Base-by-base conservation (phyloP, 2,113 vertebrate species). In the Candoia aspera region DNA sequence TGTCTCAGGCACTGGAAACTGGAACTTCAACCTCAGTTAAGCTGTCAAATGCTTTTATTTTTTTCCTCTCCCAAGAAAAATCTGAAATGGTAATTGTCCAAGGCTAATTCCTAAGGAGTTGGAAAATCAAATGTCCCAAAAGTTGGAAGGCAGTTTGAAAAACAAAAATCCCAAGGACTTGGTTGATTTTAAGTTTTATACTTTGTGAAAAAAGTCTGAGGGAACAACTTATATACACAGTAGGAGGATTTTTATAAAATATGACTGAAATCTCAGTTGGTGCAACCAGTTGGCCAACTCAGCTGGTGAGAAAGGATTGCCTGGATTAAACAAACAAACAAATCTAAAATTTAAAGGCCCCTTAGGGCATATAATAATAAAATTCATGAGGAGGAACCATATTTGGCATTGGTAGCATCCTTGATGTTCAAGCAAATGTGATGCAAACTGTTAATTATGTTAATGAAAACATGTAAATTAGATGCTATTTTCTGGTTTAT, bases 391-490 rank as follows among this genome's bases (percentile, higher is more conserved):
- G 87, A 79, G 87, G 49, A 89, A 84, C 29, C 86, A 60, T 87
- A 89, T 60, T 79, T 84, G 91, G 87, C 68, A 89, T 64, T 62
- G 87, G 88, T 58, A 54, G 23, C 87, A 89, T 58, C 91, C 57
- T 84, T 54, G 73, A 59, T 89, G 87, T 62, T 89, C 91, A 89
- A 62, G 91, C 87, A 92, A 89, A 88, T 89, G 73, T 84, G 84
- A 92, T 84, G 42, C 87, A 92, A 89, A 89, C 87, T 84, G 87
- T 62, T 89, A 89, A 92, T 89, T 89, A 89, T 60, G 42, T 89
- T 92, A 92, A 92, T 92, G 88, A 92, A 92, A 92, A 84, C 55
- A 84, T 92, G 87, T 79, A 92, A 84, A 92, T 92, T 53, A 92
- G 87, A 84, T 60, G 29, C 87, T 64, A 58, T 60, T 46, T 84